Evolutionary conservation across 1,140 invertebrate species (phyloP).

Genomic region (Ctenoplectra terminalis): DNA sequence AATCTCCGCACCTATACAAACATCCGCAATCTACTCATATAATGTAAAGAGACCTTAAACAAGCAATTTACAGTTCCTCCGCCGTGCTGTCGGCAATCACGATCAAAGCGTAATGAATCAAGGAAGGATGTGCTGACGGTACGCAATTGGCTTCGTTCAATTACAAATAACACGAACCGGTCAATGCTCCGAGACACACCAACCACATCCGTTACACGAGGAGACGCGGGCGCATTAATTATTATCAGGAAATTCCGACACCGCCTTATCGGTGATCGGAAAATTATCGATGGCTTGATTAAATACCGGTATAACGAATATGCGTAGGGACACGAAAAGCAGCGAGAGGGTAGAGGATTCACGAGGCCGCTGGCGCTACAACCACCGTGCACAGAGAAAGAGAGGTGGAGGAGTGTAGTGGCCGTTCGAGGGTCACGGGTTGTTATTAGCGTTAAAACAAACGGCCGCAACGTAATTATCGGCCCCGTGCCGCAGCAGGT

Average conservation of each 20-base stretch:
- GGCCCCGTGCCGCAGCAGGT: constrained; percentile 45
- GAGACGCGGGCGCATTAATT: constrained; percentile 59
- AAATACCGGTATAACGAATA: constrained; percentile 60
- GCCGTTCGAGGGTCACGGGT: constrained; percentile 33
- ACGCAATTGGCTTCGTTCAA: constrained; percentile 46
- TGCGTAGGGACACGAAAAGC: not conserved
- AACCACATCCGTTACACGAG: constrained; percentile 15
- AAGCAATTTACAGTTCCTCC: not conserved
- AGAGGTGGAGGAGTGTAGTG: not conserved
- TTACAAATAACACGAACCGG: constrained; percentile 62
- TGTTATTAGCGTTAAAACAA: constrained; percentile 72
- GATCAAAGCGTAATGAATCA: not conserved
- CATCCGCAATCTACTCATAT: no score
- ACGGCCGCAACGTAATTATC: constrained; percentile 73
- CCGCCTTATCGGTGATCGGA: constrained; percentile 50
- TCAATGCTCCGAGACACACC: constrained; percentile 24
- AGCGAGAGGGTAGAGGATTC: not conserved
- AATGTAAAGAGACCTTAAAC: no score
- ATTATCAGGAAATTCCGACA: constrained; percentile 53
- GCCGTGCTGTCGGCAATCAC: not conserved
- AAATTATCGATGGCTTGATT: constrained; percentile 62
- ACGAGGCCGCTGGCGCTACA: constrained; percentile 7
- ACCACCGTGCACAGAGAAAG: not conserved
- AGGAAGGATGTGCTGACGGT: not conserved
- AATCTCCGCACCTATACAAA: no score